Evolutionary conservation across 2,888 invertebrate species (phyloP).

Genomic region (Venustoraphidia nigricollis): DNA sequence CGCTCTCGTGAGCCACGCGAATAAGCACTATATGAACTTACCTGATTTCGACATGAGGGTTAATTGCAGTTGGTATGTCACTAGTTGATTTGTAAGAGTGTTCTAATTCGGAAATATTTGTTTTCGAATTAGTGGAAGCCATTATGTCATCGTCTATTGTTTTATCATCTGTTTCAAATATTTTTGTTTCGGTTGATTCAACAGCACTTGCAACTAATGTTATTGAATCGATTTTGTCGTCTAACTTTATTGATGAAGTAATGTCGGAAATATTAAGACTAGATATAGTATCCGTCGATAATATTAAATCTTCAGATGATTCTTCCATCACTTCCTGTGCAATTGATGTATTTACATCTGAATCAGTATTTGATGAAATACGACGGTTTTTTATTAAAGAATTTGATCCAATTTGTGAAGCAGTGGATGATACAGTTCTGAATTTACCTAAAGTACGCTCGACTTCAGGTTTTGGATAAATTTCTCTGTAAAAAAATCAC

Average conservation of each 20-base stretch:
- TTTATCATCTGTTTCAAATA: too few species aligned
- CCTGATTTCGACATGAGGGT: conserved; percentile 6
- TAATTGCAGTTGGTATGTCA: neutral
- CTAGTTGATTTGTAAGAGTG: neutral
- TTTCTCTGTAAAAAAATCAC: conserved; percentile 26
- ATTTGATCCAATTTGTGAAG: conserved; percentile 1
- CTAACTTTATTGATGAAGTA: too few species aligned
- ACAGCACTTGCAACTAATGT: too few species aligned
- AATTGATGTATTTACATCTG: conserved; percentile 1
- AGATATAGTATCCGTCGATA: too few species aligned
- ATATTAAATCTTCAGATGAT: too few species aligned
- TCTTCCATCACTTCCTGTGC: conserved; percentile 3
- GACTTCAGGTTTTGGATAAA: conserved; percentile 42
- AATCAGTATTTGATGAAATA: neutral
- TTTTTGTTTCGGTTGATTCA: too few species aligned
- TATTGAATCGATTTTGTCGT: too few species aligned
- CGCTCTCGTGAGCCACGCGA: too few species aligned
- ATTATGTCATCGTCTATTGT: too few species aligned
- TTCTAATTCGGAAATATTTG: neutral
- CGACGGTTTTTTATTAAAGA: too few species aligned
- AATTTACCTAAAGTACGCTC: conserved; percentile 45
- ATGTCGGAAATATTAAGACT: too few species aligned
- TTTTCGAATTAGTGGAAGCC: too few species aligned
- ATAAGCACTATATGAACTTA: neutral
- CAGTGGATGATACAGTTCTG: conserved; percentile 34